phyloP scores from a whole-genome alignment of 2,797 vertebrate species.

The Orientallactaga sibirica region DNA sequence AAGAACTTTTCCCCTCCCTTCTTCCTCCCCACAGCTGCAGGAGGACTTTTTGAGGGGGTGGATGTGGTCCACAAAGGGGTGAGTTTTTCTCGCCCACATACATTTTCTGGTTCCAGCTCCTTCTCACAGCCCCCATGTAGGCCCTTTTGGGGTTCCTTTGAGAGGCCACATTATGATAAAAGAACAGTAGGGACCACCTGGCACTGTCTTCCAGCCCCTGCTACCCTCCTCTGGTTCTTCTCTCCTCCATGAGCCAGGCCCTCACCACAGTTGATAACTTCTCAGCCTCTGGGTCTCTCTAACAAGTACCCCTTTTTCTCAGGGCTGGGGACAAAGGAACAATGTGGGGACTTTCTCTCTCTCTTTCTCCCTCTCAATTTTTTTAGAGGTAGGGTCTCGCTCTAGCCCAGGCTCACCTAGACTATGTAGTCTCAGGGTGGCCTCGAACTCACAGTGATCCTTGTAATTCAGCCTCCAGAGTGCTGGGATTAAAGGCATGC shows the following conservation, averaged over 20 bases:
- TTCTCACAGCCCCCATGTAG: not conserved
- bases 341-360: not conserved
- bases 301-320: not conserved
- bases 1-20: conserved; percentile 23
- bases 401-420: too few species aligned
- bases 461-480: too few species aligned
- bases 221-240: too few species aligned
- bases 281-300: not conserved
- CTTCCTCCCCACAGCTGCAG: conserved; percentile 50
- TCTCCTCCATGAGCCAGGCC: not conserved
- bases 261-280: not conserved
- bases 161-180: not conserved
- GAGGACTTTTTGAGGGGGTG: not conserved
- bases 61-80: not conserved
- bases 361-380: not conserved
- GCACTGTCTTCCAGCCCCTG: not conserved
- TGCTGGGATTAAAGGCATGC: too few species aligned
- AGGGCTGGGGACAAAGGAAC: not conserved
- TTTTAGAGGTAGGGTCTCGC: too few species aligned
- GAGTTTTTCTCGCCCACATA: not conserved
- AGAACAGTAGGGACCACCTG: not conserved
- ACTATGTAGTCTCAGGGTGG: too few species aligned
- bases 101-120: not conserved
- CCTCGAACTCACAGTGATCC: too few species aligned
- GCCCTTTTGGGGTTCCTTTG: not conserved